Conservation (phyloP, 2,113 vertebrate genomes). For the Neodon shergylaensis region DNA sequence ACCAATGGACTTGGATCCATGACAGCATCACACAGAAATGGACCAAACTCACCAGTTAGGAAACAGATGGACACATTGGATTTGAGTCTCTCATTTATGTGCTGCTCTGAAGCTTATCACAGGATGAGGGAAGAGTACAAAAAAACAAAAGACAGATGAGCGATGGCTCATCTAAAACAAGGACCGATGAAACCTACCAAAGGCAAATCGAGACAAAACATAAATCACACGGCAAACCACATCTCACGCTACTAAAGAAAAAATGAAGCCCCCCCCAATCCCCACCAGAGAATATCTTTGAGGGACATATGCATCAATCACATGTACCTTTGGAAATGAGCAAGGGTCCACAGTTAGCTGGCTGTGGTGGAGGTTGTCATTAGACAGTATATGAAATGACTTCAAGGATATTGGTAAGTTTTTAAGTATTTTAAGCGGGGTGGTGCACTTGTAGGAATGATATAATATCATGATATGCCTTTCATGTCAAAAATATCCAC, state of each 20-base stretch:
- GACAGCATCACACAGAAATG: slow-evolving; percentile 19
- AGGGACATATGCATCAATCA: neutral
- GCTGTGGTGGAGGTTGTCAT: neutral
- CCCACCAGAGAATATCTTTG: neutral
- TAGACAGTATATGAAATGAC: neutral
- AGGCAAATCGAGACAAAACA: neutral
- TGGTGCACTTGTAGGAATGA: no score
- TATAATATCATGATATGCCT: neutral
- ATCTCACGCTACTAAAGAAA: neutral
- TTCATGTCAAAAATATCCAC: neutral
- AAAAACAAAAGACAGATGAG: neutral
- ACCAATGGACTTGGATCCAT: neutral
- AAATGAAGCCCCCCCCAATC: neutral
- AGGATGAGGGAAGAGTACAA: neutral
- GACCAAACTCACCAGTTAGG: neutral
- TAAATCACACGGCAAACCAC: neutral
- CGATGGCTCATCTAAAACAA: accelerated
- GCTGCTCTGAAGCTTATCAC: neutral
- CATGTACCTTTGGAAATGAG: neutral
- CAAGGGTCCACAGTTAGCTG: neutral
- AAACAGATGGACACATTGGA: neutral
- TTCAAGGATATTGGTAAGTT: neutral
- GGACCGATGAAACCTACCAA: neutral
- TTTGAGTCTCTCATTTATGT: neutral
- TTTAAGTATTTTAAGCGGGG: neutral